Conservation (phyloP, 1,140 invertebrate genomes). For the Oryctes rhinoceros region DNA sequence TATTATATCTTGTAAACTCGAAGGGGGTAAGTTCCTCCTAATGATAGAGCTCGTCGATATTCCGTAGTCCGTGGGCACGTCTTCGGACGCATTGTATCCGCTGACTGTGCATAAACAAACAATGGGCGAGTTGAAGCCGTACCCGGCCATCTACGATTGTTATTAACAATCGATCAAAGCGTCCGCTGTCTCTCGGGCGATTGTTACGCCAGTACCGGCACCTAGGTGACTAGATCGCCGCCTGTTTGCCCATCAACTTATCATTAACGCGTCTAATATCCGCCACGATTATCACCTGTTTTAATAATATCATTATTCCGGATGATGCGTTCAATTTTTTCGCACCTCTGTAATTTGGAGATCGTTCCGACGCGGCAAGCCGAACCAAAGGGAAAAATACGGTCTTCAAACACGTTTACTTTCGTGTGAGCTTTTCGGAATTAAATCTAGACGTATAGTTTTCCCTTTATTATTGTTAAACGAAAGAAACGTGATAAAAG, state of each 20-base stretch:
- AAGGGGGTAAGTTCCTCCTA: slow-evolving; percentile 22
- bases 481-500: no score
- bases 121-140: slow-evolving; percentile 25
- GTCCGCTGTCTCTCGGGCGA: slow-evolving; percentile 9
- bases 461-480: no score
- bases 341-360: slow-evolving; percentile 27
- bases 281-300: slow-evolving; percentile 31
- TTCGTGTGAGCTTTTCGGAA: no score
- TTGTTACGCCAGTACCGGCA: slow-evolving; percentile 19
- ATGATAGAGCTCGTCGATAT: slow-evolving; percentile 10
- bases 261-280: slow-evolving; percentile 31
- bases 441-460: no score
- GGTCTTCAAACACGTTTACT: no score
- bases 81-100: slow-evolving; percentile 26
- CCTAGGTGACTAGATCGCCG: slow-evolving; percentile 32
- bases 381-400: not conserved
- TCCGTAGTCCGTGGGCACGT: slow-evolving; percentile 9
- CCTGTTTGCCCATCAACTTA: slow-evolving; percentile 35
- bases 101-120: slow-evolving; percentile 35
- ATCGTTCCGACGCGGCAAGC: not conserved
- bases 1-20: not conserved
- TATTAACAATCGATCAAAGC: slow-evolving; percentile 35
- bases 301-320: slow-evolving; percentile 34
- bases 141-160: slow-evolving; percentile 33
- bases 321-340: slow-evolving; percentile 32